Evolutionary conservation across 2,888 invertebrate genomes (phyloP).

Genomic region (Megaustenia siamemsis): DNA sequence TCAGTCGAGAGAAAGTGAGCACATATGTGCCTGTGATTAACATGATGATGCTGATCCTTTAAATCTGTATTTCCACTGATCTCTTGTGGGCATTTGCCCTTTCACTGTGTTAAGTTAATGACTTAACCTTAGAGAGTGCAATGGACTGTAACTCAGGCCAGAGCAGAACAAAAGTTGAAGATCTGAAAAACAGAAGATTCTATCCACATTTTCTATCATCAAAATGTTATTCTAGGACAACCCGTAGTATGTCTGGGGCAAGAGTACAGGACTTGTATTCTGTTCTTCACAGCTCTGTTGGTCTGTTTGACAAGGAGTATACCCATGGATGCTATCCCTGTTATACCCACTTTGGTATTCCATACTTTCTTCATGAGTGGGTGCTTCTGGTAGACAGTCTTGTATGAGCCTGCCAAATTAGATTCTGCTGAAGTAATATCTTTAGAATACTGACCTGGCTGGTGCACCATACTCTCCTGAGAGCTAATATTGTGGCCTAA

Average conservation of each 20-base stretch:
- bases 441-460: slow-evolving; percentile 22
- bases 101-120: no score
- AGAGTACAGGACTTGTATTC: slow-evolving; percentile 5
- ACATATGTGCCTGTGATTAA: no score
- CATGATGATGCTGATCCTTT: no score
- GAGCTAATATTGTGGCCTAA: not conserved
- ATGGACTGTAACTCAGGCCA: no score
- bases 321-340: slow-evolving; percentile 16
- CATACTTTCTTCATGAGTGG: slow-evolving; percentile 30
- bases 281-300: slow-evolving; percentile 24
- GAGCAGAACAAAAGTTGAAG: no score
- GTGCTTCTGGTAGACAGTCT: not conserved
- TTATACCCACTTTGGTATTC: slow-evolving; percentile 37
- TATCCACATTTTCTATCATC: no score
- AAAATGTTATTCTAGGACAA: slow-evolving; percentile 28
- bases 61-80: no score
- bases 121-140: no score
- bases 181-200: no score
- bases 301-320: not conserved
- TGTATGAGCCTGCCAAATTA: not conserved
- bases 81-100: not conserved
- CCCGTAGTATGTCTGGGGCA: slow-evolving; percentile 41
- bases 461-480: slow-evolving; percentile 21
- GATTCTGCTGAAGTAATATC: not conserved
- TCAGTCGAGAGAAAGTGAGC: not conserved